These are phyloP conservation scores for Cydia strobilella DNA, from an alignment of 1,140 invertebrate genomes.

Conservation along the genomic window DNA sequence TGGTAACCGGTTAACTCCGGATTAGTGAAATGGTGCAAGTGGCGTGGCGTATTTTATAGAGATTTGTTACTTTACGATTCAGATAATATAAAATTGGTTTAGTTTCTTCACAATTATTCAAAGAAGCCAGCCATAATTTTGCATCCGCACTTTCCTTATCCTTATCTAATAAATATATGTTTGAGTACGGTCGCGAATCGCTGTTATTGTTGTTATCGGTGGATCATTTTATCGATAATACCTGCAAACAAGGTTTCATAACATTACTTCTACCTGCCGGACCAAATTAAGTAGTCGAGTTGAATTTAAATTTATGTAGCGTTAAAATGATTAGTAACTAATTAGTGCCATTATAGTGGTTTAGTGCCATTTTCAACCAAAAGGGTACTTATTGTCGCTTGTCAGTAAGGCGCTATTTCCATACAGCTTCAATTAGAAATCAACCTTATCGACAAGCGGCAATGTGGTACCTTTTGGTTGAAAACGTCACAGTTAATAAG, in stretches of 20 bases:
- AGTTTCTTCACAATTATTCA: neutral
- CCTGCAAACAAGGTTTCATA: constrained; percentile 7
- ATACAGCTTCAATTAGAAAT: too few relatives aligned
- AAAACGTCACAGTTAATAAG: too few relatives aligned
- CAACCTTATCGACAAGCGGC: too few relatives aligned
- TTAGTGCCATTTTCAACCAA: too few relatives aligned
- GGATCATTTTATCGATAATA: constrained; percentile 6
- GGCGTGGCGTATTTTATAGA: too few relatives aligned
- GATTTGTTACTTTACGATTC: neutral
- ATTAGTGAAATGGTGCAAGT: too few relatives aligned
- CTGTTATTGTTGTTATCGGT: neutral
- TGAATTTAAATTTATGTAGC: neutral
- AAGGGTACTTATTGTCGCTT: too few relatives aligned
- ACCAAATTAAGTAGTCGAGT: neutral
- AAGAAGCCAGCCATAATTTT: neutral
- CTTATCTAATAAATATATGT: constrained; percentile 17
- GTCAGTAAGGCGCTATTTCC: too few relatives aligned
- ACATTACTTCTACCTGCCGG: neutral
- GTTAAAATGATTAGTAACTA: neutral
- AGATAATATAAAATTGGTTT: neutral
- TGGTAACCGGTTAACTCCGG: too few relatives aligned
- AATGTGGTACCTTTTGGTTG: too few relatives aligned
- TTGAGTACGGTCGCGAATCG: neutral
- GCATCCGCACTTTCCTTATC: neutral
- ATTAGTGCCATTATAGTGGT: too few relatives aligned